phyloP scores from a whole-genome alignment of 2,888 invertebrate genomes.

The Hydrotaea cyrtoneurina region DNA sequence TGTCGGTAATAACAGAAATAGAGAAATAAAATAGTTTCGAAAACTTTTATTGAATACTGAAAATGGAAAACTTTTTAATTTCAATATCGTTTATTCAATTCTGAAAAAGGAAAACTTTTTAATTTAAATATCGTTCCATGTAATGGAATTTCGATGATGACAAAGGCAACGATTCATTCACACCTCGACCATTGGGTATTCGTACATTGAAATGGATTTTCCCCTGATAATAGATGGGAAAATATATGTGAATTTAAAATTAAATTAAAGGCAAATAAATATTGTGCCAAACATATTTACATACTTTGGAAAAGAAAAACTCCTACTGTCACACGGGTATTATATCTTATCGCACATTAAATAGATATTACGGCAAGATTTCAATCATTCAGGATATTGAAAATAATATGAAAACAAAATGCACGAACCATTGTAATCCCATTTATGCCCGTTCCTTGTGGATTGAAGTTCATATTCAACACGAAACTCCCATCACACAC shows the following conservation, averaged over 20 bases:
- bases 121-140: background rate
- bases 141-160: background rate
- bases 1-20: background rate
- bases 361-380: no score
- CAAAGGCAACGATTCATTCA: background rate
- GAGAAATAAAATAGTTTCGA: background rate
- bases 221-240: background rate
- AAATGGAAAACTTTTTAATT: constrained; percentile 1
- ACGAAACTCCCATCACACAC: background rate
- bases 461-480: no score
- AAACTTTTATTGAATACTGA: background rate
- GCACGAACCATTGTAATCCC: no score
- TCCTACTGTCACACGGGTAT: no score
- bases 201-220: background rate
- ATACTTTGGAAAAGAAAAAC: no score
- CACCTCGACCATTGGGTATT: background rate
- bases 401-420: no score
- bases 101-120: background rate
- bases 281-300: no score
- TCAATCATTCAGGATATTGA: no score
- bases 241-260: no score
- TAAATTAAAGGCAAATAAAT: no score
- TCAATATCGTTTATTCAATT: background rate
- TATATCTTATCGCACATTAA: no score
- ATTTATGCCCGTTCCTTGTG: no score